Evolutionary conservation across 1,140 invertebrate genomes (phyloP).

Genomic region (Spodoptera litura): DNA sequence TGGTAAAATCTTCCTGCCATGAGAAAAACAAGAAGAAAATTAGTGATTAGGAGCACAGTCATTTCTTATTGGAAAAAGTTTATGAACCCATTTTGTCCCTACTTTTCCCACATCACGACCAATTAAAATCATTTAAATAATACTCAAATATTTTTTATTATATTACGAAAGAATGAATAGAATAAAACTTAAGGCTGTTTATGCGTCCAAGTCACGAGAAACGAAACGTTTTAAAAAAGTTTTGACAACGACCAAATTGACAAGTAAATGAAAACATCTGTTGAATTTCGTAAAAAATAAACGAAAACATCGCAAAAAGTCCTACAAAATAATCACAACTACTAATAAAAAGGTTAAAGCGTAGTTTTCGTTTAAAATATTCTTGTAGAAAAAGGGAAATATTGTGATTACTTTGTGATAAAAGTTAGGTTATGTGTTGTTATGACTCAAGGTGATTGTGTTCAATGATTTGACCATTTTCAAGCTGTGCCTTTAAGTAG

Average conservation of each 20-base stretch:
- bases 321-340: constrained; percentile 8
- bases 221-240: background rate
- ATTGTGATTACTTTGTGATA: constrained; percentile 54
- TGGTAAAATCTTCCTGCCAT: too few species aligned
- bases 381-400: constrained; percentile 27
- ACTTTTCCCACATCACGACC: too few species aligned
- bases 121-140: too few species aligned
- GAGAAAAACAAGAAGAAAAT: too few species aligned
- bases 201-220: too few species aligned
- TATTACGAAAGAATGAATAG: too few species aligned
- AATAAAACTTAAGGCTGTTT: too few species aligned
- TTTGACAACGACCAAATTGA: constrained; percentile 68
- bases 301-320: constrained; percentile 39
- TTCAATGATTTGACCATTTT: constrained; percentile 72
- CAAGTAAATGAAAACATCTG: constrained; percentile 72
- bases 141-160: too few species aligned
- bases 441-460: constrained; percentile 70
- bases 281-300: constrained; percentile 44
- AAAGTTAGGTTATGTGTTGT: constrained; percentile 67
- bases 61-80: too few species aligned
- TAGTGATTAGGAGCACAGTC: too few species aligned
- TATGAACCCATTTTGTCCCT: too few species aligned
- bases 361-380: constrained; percentile 14
- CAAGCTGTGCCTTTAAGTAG: constrained; percentile 65
- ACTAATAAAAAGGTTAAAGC: background rate